Evolutionary conservation across 2,113 vertebrate genomes (phyloP), one percentile per base, ranked within the genome.

Genomic region (Melanostigma gelatinosum): DNA sequence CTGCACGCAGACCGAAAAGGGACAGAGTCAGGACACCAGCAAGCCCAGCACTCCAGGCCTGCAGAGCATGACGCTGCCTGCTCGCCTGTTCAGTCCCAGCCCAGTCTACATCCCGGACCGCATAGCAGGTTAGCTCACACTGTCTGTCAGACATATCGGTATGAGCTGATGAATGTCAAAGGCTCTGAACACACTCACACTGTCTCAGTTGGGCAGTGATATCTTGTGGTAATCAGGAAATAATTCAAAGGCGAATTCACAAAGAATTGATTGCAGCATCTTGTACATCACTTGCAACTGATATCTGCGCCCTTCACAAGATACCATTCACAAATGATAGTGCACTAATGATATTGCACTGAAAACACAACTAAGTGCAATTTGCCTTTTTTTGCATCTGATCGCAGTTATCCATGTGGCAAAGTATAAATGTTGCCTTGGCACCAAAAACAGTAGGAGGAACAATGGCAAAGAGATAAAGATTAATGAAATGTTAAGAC

Each of bases 1-100:
- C 93, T 97, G 96, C 94, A 99, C 98, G 0, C 98, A 99, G 91
- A 99, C 97, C 0, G 98, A 99, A 54, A 92, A 96, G 75, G 95
- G 96, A 55, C 93, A 80, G 46, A 69, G 32, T 34, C 91, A 92
- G 71, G 91, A 91, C 32, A 93, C 82, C 92, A 97, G 90, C 92
- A 99, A 98, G 64, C 79, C 93, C 68, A 93, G 91, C 84, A 91
- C 93, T 9, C 88, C 94, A 0, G 91, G 93, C n/a, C 84, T 93
- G 60, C 94, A 95, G 86, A 94, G 91, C 76, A 92, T 93, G 85
- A 89, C 93, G 0, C 82, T 88, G 42, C 93, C 87, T 1, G 90
- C 80, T 38, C 91, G 94, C 20, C 85, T 95, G 74, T 94, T 93
- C 78, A 95, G 90, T 75, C 91, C 95, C n/a, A 95, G 95, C 24